Conservation (phyloP, 2,113 vertebrate genomes). For the Thoracochromis brauschi region DNA sequence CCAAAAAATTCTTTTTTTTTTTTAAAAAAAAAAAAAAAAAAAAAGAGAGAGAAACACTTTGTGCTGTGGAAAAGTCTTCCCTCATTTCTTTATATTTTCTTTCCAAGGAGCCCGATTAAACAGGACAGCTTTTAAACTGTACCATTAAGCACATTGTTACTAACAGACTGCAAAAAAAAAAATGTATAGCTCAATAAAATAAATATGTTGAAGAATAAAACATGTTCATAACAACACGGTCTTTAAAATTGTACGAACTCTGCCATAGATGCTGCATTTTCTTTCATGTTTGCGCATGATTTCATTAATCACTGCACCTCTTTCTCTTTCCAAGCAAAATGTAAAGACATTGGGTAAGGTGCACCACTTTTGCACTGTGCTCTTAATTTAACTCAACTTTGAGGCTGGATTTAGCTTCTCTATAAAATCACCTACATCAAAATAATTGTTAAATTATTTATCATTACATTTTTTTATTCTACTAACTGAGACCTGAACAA, state of each 20-base stretch:
- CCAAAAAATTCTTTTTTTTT: no score
- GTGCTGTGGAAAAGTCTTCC: background rate
- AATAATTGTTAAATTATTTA: background rate
- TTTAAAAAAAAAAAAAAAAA: no score
- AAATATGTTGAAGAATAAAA: background rate
- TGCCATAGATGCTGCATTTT: background rate
- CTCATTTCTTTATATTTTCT: background rate
- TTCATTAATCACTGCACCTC: background rate
- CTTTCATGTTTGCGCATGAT: rapidly evolving
- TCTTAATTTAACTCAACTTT: background rate
- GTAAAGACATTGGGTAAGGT: background rate
- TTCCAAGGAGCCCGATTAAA: background rate
- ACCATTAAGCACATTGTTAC: background rate
- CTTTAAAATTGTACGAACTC: rapidly evolving
- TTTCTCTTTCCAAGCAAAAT: background rate
- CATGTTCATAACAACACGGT: background rate
- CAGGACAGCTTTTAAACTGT: background rate
- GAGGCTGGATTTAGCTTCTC: background rate
- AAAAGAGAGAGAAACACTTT: background rate
- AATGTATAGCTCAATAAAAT: background rate
- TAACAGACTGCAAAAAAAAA: background rate
- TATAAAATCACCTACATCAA: background rate
- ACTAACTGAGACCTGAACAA: background rate
- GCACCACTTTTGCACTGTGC: background rate
- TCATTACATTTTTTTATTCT: background rate